Percentiles rank a stretch among this genome's conserved stretches.
phyloP scores from a whole-genome alignment of 2,888 invertebrate genomes.

The Caenorhabditis sp. region DNA sequence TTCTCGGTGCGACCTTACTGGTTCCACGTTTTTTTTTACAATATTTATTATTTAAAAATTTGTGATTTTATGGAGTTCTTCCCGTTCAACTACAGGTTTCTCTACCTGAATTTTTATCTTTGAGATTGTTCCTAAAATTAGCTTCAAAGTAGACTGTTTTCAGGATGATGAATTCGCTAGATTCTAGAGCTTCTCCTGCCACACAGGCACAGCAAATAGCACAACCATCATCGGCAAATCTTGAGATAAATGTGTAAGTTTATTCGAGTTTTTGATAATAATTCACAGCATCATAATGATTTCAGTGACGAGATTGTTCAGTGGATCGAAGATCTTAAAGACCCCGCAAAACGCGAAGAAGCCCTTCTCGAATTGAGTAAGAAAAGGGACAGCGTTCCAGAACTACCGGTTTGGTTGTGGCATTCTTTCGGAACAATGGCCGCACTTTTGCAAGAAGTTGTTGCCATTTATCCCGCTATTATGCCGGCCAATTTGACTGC shows the following conservation, averaged over 20 bases:
- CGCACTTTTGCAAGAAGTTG: conserved; percentile 87
- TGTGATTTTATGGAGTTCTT: background rate
- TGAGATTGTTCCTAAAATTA: background rate
- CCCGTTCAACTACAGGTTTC: background rate
- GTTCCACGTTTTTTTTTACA: conserved; percentile 5
- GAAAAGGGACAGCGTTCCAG: conserved; percentile 88
- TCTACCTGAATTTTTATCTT: background rate
- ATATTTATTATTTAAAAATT: conserved; percentile 1
- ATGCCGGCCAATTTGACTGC: conserved; percentile 95
- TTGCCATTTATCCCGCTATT: conserved; percentile 97
- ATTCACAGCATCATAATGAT: no score
- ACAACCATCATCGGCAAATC: conserved; percentile 42
- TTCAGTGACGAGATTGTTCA: conserved; percentile 85
- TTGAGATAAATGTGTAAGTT: conserved; percentile 43
- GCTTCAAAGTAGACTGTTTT: background rate
- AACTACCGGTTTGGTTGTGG: conserved; percentile 98
- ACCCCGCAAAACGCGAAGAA: conserved; percentile 92
- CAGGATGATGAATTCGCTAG: conserved; percentile 12
- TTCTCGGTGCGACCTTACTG: background rate
- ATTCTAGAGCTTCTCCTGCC: conserved; percentile 49
- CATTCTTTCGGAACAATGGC: conserved; percentile 96
- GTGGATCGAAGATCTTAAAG: conserved; percentile 90
- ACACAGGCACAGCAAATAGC: conserved; percentile 49
- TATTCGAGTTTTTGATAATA: no score
- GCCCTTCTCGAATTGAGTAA: conserved; percentile 92